These are phyloP conservation scores for Teleogryllus occipitalis DNA, from an alignment of 1,140 invertebrate genomes.

Conservation along the genomic window DNA sequence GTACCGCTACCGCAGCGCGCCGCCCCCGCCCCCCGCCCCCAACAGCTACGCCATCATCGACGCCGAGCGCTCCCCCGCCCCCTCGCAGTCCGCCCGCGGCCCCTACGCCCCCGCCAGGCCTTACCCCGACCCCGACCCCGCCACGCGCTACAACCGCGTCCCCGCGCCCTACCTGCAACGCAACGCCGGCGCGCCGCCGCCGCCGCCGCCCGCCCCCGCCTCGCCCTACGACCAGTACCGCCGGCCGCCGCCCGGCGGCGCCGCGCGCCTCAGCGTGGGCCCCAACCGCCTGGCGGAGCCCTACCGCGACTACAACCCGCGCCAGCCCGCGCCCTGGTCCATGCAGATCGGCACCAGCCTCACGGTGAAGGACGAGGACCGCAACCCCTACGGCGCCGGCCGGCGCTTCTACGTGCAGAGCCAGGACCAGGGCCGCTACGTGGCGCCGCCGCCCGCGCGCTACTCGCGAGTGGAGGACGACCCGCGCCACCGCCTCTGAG, in stretches of 20 bases:
- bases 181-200: neutral
- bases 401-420: slow-evolving; percentile 28
- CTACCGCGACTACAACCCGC: slow-evolving; percentile 24
- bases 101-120: neutral
- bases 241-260: neutral
- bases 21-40: neutral
- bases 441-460: neutral
- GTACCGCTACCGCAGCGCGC: neutral
- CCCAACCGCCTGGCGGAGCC: slow-evolving; percentile 22
- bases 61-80: neutral
- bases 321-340: slow-evolving; percentile 34
- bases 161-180: slow-evolving; percentile 18
- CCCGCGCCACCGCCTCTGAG: neutral
- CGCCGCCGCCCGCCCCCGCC: neutral
- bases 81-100: no score
- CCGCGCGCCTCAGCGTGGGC: neutral
- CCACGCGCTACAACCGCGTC: neutral
- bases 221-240: neutral
- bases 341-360: slow-evolving; percentile 39
- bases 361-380: slow-evolving; percentile 39
- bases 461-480: slow-evolving; percentile 9
- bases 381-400: slow-evolving; percentile 19
- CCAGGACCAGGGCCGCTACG: neutral
- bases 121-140: neutral
- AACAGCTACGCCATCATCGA: slow-evolving; percentile 15